Evolutionary conservation across 2,888 invertebrate genomes (phyloP), one percentile per base, ranked within the genome.

Genomic region (Malacosoma neustria): DNA sequence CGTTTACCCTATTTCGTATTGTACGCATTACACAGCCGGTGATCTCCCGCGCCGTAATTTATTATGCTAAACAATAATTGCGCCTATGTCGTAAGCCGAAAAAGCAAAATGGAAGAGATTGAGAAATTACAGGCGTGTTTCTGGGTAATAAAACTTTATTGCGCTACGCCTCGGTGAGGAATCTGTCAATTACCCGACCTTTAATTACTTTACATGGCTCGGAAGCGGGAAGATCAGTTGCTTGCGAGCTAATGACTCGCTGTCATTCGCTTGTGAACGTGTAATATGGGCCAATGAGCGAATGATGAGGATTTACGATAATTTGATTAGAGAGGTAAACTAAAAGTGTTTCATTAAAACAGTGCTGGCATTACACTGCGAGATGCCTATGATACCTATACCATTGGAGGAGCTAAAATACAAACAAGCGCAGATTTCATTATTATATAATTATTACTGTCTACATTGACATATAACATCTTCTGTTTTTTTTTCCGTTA

Each of bases 251-350:
- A 55, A 54, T 50, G 52, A 56, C 48, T 42, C 43, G 42, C 42
- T 48, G 54, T 51, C 45, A 46, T 42, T 44, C 48, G 48, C 48
- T 46, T 42, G 41, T 49, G 43, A 47, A 44, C 47, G 41, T 46
- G 51, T 54, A 55, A 57, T 57, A 55, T 53, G 50, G 35, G 42
- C 49, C 50, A 50, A 52, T 50, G 44, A 54, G 51, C 38, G 33
- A n/a, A n/a, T n/a, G n/a, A n/a, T n/a, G n/a, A 42, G 50, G 57
- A 57, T 61, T 64, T 59, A 59, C 57, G 54, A 59, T 63, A 61
- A 64, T 65, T 61, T 61, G 59, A 65, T 61, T 60, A 53, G 45
- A 48, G 45, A 34, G 41, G 41, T 49, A 49, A 51, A 33, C 37
- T 46, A 49, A 51, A 65, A 62, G 58, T 62, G 62, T 58, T 57